Conservation (phyloP, 2,888 invertebrate genomes). For the Imbricaverruca yamaguchii region DNA sequence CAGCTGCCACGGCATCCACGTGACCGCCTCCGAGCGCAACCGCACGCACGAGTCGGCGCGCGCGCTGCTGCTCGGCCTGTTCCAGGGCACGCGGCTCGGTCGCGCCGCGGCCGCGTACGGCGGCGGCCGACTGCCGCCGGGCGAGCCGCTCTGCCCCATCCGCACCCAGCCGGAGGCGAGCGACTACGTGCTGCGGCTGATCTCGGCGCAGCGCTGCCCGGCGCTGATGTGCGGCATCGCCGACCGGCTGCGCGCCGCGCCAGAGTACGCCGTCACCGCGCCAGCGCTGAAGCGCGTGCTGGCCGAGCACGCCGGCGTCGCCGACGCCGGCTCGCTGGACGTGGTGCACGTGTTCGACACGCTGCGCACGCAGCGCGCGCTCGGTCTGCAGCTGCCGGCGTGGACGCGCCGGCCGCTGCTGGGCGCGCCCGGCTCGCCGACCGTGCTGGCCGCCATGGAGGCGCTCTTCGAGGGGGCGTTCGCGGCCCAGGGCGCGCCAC, state of each 20-base stretch:
- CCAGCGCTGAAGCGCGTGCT: not conserved
- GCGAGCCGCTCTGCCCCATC: not conserved
- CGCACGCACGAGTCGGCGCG: constrained; percentile 3
- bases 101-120: not conserved
- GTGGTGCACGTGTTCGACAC: not conserved
- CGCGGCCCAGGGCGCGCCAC: not conserved
- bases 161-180: not conserved
- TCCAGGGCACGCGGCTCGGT: not conserved
- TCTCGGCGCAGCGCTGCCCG: not conserved
- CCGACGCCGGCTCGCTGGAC: not conserved
- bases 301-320: not conserved
- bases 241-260: not conserved
- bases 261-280: not conserved
- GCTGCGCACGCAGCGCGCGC: not conserved
- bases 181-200: not conserved
- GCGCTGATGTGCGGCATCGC: not conserved
- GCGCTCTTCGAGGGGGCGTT: not conserved
- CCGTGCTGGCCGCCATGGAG: not conserved
- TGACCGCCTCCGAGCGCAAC: not conserved
- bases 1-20: not conserved
- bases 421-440: not conserved
- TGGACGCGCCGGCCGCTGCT: not conserved
- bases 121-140: not conserved
- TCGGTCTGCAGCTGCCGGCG: not conserved
- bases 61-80: constrained; percentile 3